phyloP scores from a whole-genome alignment of 2,113 vertebrate genomes.

The Zeus faber region DNA sequence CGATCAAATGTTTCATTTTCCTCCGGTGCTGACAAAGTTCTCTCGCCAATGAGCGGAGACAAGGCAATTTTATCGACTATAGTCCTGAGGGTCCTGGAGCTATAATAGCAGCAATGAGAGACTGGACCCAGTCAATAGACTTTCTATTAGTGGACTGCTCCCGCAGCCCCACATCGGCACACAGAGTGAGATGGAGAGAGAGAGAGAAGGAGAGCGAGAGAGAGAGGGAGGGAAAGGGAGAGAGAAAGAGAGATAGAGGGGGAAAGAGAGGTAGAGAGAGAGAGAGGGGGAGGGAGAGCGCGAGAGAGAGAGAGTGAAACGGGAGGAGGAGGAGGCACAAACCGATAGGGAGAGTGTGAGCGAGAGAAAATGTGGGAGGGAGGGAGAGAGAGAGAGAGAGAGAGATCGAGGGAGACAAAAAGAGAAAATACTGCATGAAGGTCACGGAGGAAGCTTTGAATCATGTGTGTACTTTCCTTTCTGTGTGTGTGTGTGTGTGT shows the following conservation, averaged over 20 bases:
- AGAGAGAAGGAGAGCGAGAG: not conserved
- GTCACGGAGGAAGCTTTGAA: conserved; percentile 43
- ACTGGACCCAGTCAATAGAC: conserved; percentile 65
- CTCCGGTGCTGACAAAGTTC: conserved; percentile 61
- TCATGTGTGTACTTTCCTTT: too few relatives aligned
- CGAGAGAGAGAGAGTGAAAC: not conserved
- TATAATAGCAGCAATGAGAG: conserved; percentile 67
- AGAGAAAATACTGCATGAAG: conserved; percentile 40
- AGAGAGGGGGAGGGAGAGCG: not conserved
- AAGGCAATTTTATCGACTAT: conserved; percentile 64
- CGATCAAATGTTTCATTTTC: conserved; percentile 73
- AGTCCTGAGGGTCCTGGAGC: conserved; percentile 52
- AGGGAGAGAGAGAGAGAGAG: not conserved
- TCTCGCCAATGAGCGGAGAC: conserved; percentile 53
- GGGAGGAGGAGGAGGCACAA: not conserved
- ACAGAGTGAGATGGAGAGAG: conserved; percentile 20
- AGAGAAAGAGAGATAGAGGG: not conserved
- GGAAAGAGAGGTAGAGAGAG: not conserved
- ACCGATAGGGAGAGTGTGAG: not conserved
- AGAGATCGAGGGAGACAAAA: not conserved
- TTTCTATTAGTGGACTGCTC: conserved; percentile 67
- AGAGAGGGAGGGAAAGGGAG: conserved; percentile 4
- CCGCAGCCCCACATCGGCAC: conserved; percentile 46
- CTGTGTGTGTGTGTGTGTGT: too few relatives aligned
- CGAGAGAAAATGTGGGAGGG: not conserved